Evolutionary conservation across 2,113 vertebrate genomes (phyloP).

Genomic region (Oxyura jamaicensis): DNA sequence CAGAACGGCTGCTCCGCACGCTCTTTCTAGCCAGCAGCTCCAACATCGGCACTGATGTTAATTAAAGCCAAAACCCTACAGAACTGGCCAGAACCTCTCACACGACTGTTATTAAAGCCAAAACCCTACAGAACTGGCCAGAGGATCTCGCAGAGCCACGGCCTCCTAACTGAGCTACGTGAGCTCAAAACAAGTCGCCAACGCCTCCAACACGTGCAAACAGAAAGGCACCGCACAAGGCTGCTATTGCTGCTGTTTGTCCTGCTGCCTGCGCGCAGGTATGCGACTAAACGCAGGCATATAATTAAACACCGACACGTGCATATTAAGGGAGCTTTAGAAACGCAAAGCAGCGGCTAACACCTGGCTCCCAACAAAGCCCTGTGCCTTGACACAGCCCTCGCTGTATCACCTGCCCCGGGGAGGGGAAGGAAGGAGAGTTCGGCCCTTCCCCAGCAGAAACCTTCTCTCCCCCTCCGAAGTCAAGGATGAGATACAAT

Average conservation of each 20-base stretch:
- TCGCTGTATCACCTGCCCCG: neutral
- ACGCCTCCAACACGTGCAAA: neutral
- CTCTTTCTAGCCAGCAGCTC: neutral
- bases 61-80: neutral
- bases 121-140: neutral
- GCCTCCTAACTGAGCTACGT: neutral
- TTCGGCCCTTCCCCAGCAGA: neutral
- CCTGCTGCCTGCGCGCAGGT: neutral
- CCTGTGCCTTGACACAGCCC: neutral
- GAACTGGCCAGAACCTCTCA: neutral
- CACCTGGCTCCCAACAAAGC: neutral
- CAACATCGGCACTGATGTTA: neutral
- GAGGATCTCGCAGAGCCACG: neutral
- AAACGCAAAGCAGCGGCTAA: conserved; percentile 61
- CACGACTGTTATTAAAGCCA: neutral
- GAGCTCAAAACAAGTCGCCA: neutral
- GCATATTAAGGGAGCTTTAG: conserved; percentile 22
- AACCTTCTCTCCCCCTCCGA: neutral
- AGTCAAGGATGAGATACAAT: no score
- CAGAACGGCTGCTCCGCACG: rapidly evolving
- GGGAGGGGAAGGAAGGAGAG: neutral
- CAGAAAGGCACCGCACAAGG: neutral
- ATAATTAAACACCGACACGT: neutral
- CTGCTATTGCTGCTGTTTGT: neutral
- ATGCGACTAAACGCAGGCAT: neutral